Conservation (phyloP, 2,797 vertebrate species). For the Kryptolebias ocellatus region DNA sequence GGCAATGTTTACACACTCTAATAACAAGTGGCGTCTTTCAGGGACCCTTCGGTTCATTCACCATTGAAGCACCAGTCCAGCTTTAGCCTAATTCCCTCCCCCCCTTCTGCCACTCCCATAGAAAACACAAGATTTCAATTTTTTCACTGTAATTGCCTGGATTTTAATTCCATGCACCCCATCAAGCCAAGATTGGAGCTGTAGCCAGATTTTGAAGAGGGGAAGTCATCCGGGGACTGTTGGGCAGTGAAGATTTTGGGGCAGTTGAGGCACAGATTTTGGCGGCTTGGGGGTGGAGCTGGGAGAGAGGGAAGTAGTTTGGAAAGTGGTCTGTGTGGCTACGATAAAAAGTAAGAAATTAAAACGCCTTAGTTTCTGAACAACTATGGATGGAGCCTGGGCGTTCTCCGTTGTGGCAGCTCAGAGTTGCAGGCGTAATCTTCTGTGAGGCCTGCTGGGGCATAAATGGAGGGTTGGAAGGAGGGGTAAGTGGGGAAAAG, state of each 20-base stretch:
- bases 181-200: constrained; percentile 83
- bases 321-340: constrained; percentile 76
- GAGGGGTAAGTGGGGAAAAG: constrained; percentile 18
- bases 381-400: constrained; percentile 43
- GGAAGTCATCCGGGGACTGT: constrained; percentile 75
- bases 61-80: constrained; percentile 80
- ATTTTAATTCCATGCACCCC: constrained; percentile 77
- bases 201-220: constrained; percentile 75
- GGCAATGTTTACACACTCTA: constrained; percentile 87
- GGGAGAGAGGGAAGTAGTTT: constrained; percentile 69
- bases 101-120: constrained; percentile 71
- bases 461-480: constrained; percentile 36
- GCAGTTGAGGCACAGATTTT: constrained; percentile 71
- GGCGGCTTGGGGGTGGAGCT: constrained; percentile 70
- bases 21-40: constrained; percentile 85
- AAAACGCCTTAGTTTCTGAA: constrained; percentile 77
- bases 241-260: constrained; percentile 69
- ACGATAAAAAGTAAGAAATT: constrained; percentile 82
- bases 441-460: constrained; percentile 54
- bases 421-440: constrained; percentile 63
- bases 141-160: constrained; percentile 84
- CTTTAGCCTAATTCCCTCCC: constrained; percentile 82
- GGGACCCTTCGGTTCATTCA: constrained; percentile 78
- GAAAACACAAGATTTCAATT: constrained; percentile 84
- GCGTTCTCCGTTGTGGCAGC: constrained; percentile 52